Evolutionary conservation across 2,113 vertebrate species (phyloP).

Genomic region (Ophiodon elongatus): DNA sequence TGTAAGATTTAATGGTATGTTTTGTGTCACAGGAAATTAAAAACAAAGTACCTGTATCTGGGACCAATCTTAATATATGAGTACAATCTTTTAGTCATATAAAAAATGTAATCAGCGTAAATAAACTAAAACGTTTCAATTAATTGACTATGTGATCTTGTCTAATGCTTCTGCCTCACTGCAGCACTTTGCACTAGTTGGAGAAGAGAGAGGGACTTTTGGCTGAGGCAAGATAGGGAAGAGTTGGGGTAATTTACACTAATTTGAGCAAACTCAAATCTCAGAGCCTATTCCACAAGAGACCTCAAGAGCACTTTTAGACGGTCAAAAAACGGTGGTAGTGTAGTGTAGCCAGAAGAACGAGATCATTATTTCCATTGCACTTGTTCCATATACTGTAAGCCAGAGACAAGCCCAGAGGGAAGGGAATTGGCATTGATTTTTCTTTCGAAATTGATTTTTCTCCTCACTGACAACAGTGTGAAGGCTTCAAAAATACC

Average conservation of each 20-base stretch:
- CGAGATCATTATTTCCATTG: slow-evolving; percentile 77
- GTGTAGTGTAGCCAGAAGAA: slow-evolving; percentile 67
- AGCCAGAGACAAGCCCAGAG: slow-evolving; percentile 66
- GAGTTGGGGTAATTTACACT: slow-evolving; percentile 72
- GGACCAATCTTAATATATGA: neutral
- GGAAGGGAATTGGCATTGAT: slow-evolving; percentile 80
- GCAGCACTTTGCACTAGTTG: slow-evolving; percentile 36
- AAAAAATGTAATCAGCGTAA: slow-evolving; percentile 29
- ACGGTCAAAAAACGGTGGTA: slow-evolving; percentile 59
- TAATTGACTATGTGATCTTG: slow-evolving; percentile 54
- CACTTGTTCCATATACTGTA: slow-evolving; percentile 77
- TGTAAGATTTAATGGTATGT: neutral
- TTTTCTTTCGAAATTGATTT: slow-evolving; percentile 81
- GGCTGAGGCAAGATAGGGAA: slow-evolving; percentile 52
- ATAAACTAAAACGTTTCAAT: slow-evolving; percentile 39
- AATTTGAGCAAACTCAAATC: slow-evolving; percentile 75
- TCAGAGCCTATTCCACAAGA: slow-evolving; percentile 71
- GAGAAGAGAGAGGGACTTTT: slow-evolving; percentile 46
- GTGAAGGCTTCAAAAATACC: slow-evolving; percentile 71
- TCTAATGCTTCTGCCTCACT: slow-evolving; percentile 31
- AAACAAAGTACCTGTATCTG: slow-evolving; percentile 21
- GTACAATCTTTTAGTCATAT: slow-evolving; percentile 18
- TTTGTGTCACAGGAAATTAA: slow-evolving; percentile 23
- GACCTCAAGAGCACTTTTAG: slow-evolving; percentile 71
- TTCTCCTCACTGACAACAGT: slow-evolving; percentile 76